phyloP scores from a whole-genome alignment of 2,797 vertebrate genomes.

The Cuniculus paca region DNA sequence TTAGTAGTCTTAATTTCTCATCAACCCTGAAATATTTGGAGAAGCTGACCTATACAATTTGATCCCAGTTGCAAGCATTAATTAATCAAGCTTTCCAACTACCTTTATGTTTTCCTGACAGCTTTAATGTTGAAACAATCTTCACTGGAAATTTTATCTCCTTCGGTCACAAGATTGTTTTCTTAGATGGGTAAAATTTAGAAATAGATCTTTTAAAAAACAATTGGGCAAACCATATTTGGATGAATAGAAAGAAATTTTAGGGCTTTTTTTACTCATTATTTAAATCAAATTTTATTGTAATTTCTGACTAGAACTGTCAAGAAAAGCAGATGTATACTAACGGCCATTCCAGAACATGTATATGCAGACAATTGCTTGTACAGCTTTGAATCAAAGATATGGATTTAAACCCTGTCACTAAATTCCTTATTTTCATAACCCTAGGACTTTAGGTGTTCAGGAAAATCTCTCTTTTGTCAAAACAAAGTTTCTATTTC shows the following conservation, averaged over 20 bases:
- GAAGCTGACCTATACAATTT: constrained; percentile 67
- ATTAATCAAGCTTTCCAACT: constrained; percentile 69
- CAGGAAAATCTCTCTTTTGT: not conserved
- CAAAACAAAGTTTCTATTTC: not conserved
- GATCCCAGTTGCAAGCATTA: constrained; percentile 64
- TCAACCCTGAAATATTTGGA: constrained; percentile 70
- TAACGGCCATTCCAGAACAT: not conserved
- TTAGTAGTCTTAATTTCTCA: constrained; percentile 73
- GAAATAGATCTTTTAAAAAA: not conserved
- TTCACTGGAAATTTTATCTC: not conserved
- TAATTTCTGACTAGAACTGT: not conserved
- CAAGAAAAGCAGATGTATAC: not conserved
- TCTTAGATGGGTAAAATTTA: not conserved
- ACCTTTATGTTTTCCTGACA: constrained; percentile 5
- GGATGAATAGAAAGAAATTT: not conserved
- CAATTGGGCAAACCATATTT: not conserved
- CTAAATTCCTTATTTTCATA: not conserved
- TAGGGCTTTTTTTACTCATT: not conserved
- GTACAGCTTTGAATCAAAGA: not conserved
- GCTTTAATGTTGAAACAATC: constrained; percentile 60
- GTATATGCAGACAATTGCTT: not conserved
- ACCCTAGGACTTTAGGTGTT: not conserved
- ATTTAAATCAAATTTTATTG: constrained; percentile 21
- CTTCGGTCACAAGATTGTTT: not conserved
- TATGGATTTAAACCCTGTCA: not conserved